A percentile compares a stretch with the other conserved stretches of the same genome.
phyloP scores from a whole-genome alignment of 1,140 invertebrate species.

The Rhynchophorus ferrugineus region DNA sequence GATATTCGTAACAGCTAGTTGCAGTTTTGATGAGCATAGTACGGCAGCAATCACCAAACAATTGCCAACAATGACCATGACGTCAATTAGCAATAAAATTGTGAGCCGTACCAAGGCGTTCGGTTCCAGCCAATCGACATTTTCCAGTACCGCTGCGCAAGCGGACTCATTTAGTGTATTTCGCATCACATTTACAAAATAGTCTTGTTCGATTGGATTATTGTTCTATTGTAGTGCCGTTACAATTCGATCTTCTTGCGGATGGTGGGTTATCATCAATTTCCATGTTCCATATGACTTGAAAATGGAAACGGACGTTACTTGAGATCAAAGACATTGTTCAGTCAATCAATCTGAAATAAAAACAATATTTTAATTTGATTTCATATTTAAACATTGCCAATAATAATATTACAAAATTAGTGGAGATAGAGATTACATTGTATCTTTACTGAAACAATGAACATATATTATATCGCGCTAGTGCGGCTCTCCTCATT shows the following conservation, averaged over 20 bases:
- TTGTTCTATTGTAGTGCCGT: background rate
- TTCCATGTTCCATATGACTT: too few relatives aligned
- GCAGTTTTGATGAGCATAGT: constrained; percentile 75
- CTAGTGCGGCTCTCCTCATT: too few relatives aligned
- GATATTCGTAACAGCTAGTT: constrained; percentile 82
- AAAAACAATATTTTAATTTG: too few relatives aligned
- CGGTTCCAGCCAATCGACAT: constrained; percentile 70
- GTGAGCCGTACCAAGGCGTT: constrained; percentile 64
- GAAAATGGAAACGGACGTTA: too few relatives aligned
- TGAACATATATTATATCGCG: too few relatives aligned
- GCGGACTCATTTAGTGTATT: constrained; percentile 59
- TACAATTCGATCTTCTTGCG: background rate
- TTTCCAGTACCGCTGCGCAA: constrained; percentile 64
- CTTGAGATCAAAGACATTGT: too few relatives aligned
- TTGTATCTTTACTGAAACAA: too few relatives aligned
- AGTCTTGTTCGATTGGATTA: background rate
- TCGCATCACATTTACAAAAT: constrained; percentile 31
- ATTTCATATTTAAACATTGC: too few relatives aligned
- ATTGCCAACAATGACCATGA: constrained; percentile 83
- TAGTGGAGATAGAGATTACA: too few relatives aligned
- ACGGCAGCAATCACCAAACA: constrained; percentile 88
- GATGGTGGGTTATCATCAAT: too few relatives aligned
- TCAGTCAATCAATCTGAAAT: too few relatives aligned
- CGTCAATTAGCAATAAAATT: constrained; percentile 72
- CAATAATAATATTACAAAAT: too few relatives aligned